Conservation (phyloP, 2,113 vertebrate species). For the Astur gentilis region DNA sequence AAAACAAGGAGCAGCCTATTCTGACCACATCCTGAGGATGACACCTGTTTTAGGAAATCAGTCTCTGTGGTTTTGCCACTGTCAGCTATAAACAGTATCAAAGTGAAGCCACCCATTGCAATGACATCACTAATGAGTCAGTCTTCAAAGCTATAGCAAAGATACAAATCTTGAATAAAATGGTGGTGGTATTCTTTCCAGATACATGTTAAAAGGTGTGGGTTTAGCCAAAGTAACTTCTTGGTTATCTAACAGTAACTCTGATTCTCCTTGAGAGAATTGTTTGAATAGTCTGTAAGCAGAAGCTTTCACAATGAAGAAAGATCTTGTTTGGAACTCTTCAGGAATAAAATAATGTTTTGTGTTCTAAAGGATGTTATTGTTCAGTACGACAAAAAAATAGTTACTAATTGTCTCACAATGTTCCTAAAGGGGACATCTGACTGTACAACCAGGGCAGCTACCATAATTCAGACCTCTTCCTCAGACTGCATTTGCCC, state of each 20-base stretch:
- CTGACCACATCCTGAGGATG: not conserved
- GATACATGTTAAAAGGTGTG: not conserved
- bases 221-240: not conserved
- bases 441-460: not conserved
- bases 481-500: not conserved
- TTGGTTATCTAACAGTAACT: not conserved
- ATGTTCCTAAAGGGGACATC: not conserved
- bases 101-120: not conserved
- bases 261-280: not conserved
- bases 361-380: not conserved
- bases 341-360: not conserved
- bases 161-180: not conserved
- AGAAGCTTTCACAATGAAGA: not conserved
- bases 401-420: not conserved
- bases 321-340: not conserved
- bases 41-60: not conserved
- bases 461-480: not conserved
- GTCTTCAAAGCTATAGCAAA: not conserved
- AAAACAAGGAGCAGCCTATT: not conserved
- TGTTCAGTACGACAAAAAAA: not conserved
- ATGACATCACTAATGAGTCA: not conserved
- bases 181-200: not conserved
- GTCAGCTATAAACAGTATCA: not conserved
- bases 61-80: not conserved
- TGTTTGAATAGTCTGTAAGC: not conserved